Conservation (phyloP, 2,797 vertebrate species). For the Enoplosus armatus region DNA sequence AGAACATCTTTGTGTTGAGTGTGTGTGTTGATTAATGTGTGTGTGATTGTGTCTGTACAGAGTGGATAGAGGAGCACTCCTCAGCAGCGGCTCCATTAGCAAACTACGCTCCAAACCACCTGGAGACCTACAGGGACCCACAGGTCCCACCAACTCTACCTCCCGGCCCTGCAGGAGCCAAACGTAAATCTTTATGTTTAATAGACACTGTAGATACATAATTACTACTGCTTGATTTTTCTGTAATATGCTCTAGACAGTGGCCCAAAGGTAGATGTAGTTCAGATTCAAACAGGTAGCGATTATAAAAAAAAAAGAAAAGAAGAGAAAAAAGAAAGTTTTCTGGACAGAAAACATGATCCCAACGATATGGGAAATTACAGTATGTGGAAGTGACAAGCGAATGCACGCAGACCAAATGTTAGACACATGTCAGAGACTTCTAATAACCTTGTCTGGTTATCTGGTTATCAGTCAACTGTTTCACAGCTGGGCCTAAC, state of each 20-base stretch:
- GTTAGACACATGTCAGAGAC: neutral
- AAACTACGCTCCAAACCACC: slow-evolving; percentile 92
- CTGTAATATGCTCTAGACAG: neutral
- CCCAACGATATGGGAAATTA: neutral
- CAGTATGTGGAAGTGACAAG: neutral
- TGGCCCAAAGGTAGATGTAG: neutral
- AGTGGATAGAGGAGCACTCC: slow-evolving; percentile 98
- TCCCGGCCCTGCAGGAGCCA: slow-evolving; percentile 78
- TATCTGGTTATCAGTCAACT: neutral
- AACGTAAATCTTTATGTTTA: slow-evolving; percentile 77
- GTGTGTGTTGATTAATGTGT: slow-evolving; percentile 28
- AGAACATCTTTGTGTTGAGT: slow-evolving; percentile 36
- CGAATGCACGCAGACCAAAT: neutral
- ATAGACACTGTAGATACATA: neutral
- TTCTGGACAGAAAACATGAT: neutral
- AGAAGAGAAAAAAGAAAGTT: too few relatives aligned
- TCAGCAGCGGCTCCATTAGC: slow-evolving; percentile 90
- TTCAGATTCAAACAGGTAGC: too few relatives aligned
- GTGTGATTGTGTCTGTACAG: slow-evolving; percentile 77
- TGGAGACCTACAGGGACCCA: slow-evolving; percentile 94
- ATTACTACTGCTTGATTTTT: neutral
- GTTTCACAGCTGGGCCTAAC: neutral
- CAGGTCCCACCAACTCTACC: slow-evolving; percentile 80
- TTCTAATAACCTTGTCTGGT: neutral
- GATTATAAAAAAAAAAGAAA: too few relatives aligned